These are phyloP conservation scores for Apostichopus leukothele DNA, from an alignment of 53 echinoderm and acorn worm genomes.

Conservation along the genomic window DNA sequence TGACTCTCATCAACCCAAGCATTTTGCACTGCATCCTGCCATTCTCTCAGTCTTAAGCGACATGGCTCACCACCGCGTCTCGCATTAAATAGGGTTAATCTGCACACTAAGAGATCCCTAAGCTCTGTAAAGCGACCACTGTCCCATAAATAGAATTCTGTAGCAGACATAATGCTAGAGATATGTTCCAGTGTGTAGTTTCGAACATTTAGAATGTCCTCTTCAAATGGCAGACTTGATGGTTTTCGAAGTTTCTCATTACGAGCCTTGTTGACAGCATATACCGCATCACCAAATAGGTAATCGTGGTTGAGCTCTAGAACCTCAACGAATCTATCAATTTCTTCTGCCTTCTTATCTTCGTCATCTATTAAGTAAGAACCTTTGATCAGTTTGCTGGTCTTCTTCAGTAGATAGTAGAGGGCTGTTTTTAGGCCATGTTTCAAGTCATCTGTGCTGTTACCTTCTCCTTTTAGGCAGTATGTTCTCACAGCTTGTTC, in stretches of 20 bases:
- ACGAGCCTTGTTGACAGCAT: constrained; percentile 47
- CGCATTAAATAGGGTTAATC: constrained; percentile 64
- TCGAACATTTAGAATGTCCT: constrained; percentile 50
- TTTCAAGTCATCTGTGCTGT: constrained; percentile 35
- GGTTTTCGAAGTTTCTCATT: constrained; percentile 57
- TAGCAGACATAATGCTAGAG: background rate
- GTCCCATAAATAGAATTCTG: constrained; percentile 12
- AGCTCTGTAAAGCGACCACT: constrained; percentile 38
- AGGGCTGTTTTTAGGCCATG: constrained; percentile 59
- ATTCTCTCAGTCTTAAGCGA: background rate
- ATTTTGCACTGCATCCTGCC: background rate
- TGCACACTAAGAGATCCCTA: constrained; percentile 49
- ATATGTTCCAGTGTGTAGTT: constrained; percentile 48
- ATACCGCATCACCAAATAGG: constrained; percentile 55
- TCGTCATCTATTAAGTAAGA: constrained; percentile 41
- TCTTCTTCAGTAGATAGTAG: constrained; percentile 60
- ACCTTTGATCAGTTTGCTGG: constrained; percentile 49
- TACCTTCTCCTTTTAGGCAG: too few relatives aligned
- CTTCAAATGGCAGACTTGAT: constrained; percentile 60
- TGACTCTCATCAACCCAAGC: background rate
- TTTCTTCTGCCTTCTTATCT: constrained; percentile 49
- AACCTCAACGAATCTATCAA: constrained; percentile 64
- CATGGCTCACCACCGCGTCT: constrained; percentile 47
- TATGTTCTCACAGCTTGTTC: too few relatives aligned
- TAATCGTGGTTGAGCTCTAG: constrained; percentile 58